Evolutionary conservation across 2,888 invertebrate genomes (phyloP).

Genomic region (Pedicia rivosa): DNA sequence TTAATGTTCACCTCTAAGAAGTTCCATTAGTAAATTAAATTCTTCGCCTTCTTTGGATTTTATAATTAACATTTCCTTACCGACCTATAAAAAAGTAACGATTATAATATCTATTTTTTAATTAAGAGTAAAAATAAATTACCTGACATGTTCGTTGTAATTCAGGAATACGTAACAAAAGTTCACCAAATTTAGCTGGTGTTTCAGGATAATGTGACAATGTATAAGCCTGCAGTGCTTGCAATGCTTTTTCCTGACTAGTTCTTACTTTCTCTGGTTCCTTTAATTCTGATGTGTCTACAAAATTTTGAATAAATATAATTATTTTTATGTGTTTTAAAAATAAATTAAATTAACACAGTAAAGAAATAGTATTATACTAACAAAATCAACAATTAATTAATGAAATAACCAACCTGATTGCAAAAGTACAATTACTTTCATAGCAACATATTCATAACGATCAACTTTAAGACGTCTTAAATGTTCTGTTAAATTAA

Average conservation of each 20-base stretch:
- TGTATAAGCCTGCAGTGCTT: constrained; percentile 85
- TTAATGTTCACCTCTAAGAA: constrained; percentile 82
- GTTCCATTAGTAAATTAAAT: constrained; percentile 91
- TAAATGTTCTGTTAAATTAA: constrained; percentile 86
- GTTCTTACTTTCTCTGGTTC: constrained; percentile 89
- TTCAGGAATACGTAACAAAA: constrained; percentile 84
- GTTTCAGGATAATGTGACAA: constrained; percentile 77
- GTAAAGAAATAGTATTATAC: neutral
- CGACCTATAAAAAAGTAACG: constrained; percentile 45
- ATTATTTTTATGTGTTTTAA: neutral
- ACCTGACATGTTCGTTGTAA: constrained; percentile 89
- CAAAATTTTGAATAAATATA: neutral
- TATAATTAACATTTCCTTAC: constrained; percentile 80
- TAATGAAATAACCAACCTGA: constrained; percentile 46
- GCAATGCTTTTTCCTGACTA: constrained; percentile 85
- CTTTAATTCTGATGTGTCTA: constrained; percentile 81
- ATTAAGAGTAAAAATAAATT: constrained; percentile 13
- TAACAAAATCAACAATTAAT: neutral
- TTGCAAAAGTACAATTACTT: constrained; percentile 80
- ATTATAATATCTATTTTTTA: constrained; percentile 1
- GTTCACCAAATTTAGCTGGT: constrained; percentile 89
- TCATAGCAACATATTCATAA: constrained; percentile 93
- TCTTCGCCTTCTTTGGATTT: constrained; percentile 82
- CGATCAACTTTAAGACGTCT: constrained; percentile 78
- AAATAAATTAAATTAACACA: neutral